Conservation (phyloP, 2,113 vertebrate genomes). For the Cyanocitta stelleri region DNA sequence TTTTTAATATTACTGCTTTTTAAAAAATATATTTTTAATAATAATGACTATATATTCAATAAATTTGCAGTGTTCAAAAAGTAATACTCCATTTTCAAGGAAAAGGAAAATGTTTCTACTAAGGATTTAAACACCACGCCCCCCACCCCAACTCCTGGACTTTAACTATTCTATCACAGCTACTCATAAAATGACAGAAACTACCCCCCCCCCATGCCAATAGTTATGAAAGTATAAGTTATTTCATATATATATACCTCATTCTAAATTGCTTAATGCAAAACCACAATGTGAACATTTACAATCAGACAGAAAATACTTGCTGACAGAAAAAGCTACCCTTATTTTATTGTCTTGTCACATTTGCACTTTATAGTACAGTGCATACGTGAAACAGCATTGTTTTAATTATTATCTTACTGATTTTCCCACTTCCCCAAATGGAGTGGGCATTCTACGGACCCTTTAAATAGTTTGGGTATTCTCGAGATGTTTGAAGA, state of each 20-base stretch:
- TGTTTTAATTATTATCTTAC: slow-evolving; percentile 49
- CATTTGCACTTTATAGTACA: background rate
- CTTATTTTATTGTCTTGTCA: background rate
- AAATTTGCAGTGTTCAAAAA: background rate
- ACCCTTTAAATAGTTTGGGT: background rate
- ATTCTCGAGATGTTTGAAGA: background rate
- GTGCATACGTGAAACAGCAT: background rate
- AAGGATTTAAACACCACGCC: background rate
- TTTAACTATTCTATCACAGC: background rate
- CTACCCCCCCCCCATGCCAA: background rate
- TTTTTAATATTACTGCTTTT: background rate
- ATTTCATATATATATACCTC: fast-evolving
- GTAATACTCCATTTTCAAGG: background rate
- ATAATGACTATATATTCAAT: background rate
- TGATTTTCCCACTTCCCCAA: background rate
- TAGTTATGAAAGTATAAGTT: background rate
- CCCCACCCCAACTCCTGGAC: background rate
- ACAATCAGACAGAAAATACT: background rate
- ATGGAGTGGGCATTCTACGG: background rate
- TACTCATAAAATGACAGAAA: background rate
- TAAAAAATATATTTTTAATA: background rate
- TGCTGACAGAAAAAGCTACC: background rate
- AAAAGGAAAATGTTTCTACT: background rate
- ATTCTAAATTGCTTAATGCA: background rate
- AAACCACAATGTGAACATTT: background rate